These are phyloP conservation scores for Malacoctenus gilli DNA, from an alignment of 2,797 vertebrate genomes.

Conservation along the genomic window DNA sequence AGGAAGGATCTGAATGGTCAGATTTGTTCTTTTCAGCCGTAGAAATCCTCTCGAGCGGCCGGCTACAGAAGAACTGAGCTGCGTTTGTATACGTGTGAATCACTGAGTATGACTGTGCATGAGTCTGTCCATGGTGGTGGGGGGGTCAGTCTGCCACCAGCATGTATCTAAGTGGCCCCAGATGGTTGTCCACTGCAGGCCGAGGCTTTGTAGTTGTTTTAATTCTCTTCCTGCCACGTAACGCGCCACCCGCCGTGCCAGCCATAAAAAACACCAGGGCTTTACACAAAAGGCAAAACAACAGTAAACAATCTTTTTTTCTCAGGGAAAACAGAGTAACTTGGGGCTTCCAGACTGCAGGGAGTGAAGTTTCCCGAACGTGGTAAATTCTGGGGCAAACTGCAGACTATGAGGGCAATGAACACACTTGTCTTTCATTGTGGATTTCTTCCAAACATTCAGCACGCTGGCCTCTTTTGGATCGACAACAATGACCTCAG, in stretches of 20 bases:
- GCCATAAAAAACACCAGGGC: conserved; percentile 2
- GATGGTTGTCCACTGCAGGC: conserved; percentile 51
- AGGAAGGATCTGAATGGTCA: conserved; percentile 51
- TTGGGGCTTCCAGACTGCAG: no score
- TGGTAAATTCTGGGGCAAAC: no score
- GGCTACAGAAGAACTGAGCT: conserved; percentile 27
- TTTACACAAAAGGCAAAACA: conserved; percentile 2
- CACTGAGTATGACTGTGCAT: conserved; percentile 18
- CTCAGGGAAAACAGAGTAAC: no score
- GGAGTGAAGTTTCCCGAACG: no score
- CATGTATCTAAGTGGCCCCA: conserved; percentile 60
- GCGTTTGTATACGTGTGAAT: conserved; percentile 31
- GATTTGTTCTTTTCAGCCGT: conserved; percentile 53
- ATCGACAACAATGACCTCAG: background rate
- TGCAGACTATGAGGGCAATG: no score
- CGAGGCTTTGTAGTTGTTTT: conserved; percentile 32
- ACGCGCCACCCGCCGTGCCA: background rate
- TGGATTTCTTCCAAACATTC: no score
- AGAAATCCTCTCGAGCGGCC: conserved; percentile 25
- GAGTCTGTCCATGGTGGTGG: conserved; percentile 28
- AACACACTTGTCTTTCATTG: no score
- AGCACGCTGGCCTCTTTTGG: background rate
- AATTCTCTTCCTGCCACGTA: conserved; percentile 26
- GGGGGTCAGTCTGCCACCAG: conserved; percentile 47
- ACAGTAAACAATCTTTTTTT: background rate